Conservation (phyloP, 2,797 vertebrate genomes). For the Acanthurus tractus region DNA sequence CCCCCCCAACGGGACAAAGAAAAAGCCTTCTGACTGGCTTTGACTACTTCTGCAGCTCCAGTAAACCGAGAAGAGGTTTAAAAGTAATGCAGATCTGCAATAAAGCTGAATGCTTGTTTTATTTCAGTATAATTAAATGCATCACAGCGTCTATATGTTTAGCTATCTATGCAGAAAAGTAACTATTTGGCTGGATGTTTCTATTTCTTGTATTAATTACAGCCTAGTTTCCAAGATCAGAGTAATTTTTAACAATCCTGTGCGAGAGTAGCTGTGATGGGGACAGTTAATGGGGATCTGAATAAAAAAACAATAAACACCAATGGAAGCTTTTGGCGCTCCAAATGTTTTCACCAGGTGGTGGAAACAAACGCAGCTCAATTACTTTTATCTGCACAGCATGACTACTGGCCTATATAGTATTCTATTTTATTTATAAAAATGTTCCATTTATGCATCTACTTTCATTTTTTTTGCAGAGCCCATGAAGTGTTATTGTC, state of each 20-base stretch:
- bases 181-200: neutral
- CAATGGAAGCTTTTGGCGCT: conserved; percentile 40
- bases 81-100: neutral
- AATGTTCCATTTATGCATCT: conserved; percentile 50
- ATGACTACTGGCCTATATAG: conserved; percentile 44
- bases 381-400: conserved; percentile 54
- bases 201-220: neutral
- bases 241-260: conserved; percentile 12
- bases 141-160: neutral
- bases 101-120: neutral
- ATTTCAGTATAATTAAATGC: neutral
- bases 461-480: neutral
- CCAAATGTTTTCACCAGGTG: conserved; percentile 64
- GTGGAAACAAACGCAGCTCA: conserved; percentile 44
- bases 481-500: conserved; percentile 27
- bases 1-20: conserved; percentile 55
- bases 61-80: conserved; percentile 30
- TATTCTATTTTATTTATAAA: conserved; percentile 59
- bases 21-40: conserved; percentile 24
- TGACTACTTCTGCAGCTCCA: conserved; percentile 28
- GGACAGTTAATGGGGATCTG: conserved; percentile 26
- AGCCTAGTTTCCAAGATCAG: neutral
- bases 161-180: neutral
- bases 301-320: conserved; percentile 32
- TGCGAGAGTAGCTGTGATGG: conserved; percentile 6